phyloP scores from a whole-genome alignment of 1,140 invertebrate genomes.

The Euglossa dilemma region DNA sequence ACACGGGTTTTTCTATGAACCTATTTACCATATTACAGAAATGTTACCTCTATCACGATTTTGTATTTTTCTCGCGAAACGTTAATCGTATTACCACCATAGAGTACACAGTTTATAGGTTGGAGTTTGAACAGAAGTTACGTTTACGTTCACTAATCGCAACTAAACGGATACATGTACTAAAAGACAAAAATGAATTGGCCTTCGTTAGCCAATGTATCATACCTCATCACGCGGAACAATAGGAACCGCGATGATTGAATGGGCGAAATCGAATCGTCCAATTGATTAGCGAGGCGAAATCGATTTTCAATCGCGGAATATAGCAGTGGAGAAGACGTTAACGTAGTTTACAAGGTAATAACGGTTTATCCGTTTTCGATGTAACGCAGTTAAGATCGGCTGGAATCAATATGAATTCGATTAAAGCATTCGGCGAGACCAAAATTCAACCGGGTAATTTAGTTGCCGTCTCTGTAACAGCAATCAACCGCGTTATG shows the following conservation, averaged over 20 bases:
- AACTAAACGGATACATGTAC: too few relatives aligned
- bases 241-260: slow-evolving; percentile 7
- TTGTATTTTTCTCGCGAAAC: too few relatives aligned
- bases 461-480: slow-evolving; percentile 19
- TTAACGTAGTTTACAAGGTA: slow-evolving; percentile 10
- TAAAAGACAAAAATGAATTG: too few relatives aligned
- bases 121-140: too few relatives aligned
- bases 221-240: not conserved
- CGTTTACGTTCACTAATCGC: too few relatives aligned
- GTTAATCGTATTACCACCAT: too few relatives aligned
- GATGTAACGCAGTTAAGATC: slow-evolving; percentile 35
- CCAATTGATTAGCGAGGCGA: not conserved
- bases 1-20: too few relatives aligned
- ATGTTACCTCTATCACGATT: too few relatives aligned
- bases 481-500: slow-evolving; percentile 1
- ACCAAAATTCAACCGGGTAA: slow-evolving; percentile 27
- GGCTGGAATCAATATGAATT: slow-evolving; percentile 32
- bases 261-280: slow-evolving; percentile 9
- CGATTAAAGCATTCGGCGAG: slow-evolving; percentile 6
- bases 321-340: not conserved
- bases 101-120: too few relatives aligned
- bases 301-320: slow-evolving; percentile 2
- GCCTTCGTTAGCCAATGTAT: too few relatives aligned
- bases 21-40: too few relatives aligned
- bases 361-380: slow-evolving; percentile 17